Conservation (phyloP, 2,888 invertebrate species). For the Trypoxylon attenuatum region DNA sequence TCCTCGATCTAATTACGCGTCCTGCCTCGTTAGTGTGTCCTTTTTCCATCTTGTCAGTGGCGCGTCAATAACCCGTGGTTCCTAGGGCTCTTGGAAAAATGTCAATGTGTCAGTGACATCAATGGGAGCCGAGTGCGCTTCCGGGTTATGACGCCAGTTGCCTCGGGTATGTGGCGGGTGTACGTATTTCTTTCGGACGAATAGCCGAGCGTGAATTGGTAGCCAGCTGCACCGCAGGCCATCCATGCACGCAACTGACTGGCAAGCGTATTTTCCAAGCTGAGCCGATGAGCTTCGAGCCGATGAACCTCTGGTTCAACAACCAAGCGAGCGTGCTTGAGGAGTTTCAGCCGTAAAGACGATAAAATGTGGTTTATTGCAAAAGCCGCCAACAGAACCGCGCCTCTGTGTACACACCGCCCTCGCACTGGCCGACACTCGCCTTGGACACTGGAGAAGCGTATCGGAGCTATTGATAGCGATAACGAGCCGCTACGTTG, state of each 20-base stretch:
- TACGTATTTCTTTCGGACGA: background rate
- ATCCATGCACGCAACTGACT: background rate
- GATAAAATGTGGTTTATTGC: slow-evolving; percentile 51
- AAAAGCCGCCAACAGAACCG: slow-evolving; percentile 13
- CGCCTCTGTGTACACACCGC: slow-evolving; percentile 20
- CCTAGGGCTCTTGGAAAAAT: too few species aligned
- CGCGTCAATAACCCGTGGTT: too few species aligned
- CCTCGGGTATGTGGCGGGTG: too few species aligned
- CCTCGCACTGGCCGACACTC: slow-evolving; percentile 6
- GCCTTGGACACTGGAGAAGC: background rate
- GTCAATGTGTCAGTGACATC: too few species aligned
- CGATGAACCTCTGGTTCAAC: slow-evolving; percentile 51
- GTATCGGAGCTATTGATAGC: slow-evolving; percentile 39
- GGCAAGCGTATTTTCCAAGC: slow-evolving; percentile 20
- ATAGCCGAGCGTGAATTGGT: background rate
- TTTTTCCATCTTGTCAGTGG: too few species aligned
- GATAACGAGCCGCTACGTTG: slow-evolving; percentile 25
- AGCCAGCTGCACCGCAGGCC: background rate
- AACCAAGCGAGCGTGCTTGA: slow-evolving; percentile 46
- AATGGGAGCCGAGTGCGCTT: background rate
- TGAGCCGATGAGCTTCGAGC: slow-evolving; percentile 24
- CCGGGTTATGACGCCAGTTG: too few species aligned
- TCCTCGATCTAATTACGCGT: background rate
- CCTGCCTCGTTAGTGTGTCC: too few species aligned
- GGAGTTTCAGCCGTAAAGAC: slow-evolving; percentile 41